Percentiles rank a stretch among this genome's conserved stretches.
These are phyloP conservation scores for Asarcornis scutulata DNA, from an alignment of 2,113 vertebrate genomes.

Conservation along the genomic window DNA sequence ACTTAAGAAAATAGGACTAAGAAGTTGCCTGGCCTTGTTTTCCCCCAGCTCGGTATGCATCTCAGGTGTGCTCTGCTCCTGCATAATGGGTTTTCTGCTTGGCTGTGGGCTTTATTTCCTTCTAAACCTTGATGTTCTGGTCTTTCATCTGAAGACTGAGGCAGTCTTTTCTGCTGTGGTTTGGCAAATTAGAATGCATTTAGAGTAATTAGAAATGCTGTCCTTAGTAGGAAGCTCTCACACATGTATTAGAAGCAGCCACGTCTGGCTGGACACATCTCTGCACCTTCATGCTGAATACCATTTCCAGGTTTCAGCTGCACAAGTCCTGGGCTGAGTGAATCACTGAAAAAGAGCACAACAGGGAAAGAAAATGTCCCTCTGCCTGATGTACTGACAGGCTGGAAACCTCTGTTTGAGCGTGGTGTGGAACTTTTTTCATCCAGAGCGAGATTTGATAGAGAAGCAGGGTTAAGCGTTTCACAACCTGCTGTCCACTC, in stretches of 20 bases:
- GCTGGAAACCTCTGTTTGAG: neutral
- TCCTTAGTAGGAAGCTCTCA: rapidly evolving
- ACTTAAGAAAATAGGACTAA: neutral
- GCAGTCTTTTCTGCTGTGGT: neutral
- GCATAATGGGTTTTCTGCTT: neutral
- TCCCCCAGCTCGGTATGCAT: neutral
- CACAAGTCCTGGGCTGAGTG: neutral
- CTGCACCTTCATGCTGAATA: neutral
- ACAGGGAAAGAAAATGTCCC: neutral
- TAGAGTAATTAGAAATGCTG: neutral
- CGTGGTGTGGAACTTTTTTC: neutral
- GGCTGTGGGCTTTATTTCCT: neutral
- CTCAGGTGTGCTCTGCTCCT: neutral
- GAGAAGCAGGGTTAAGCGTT: neutral
- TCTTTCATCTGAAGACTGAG: slow-evolving; percentile 1
- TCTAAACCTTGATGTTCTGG: neutral
- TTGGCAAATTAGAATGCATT: neutral
- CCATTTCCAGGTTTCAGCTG: neutral
- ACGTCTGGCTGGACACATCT: neutral
- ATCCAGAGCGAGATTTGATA: neutral
- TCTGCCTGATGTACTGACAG: neutral
- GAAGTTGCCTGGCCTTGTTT: neutral
- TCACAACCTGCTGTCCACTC: neutral
- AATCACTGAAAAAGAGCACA: neutral
- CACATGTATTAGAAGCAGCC: neutral